Evolutionary conservation across 2,113 vertebrate genomes (phyloP), one percentile per base, ranked within the genome.

Genomic region (Odocoileus virginianus): DNA sequence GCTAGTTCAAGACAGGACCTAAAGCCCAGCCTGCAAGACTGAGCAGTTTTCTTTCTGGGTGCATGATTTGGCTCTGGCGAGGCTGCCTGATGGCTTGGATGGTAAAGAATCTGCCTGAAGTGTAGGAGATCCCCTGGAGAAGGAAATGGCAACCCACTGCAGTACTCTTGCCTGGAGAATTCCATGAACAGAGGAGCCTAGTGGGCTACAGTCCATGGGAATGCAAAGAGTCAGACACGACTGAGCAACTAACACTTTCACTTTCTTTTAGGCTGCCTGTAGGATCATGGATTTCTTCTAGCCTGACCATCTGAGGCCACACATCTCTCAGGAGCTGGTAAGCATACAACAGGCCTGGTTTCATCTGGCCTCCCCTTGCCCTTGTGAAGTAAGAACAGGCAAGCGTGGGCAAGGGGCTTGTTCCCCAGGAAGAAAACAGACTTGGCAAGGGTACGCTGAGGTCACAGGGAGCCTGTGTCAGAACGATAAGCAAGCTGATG

Each of bases 171-270:
- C 9, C 9, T 0, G 0, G 64, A 71, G 19, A 23, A 12, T 36
- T 23, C 19, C 19, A 71, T 6, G n/a, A n/a, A 36, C 64, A 71
- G 64, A 71, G 64, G 64, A 36, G n/a, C 19, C 64, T 71, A n/a
- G 64, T 71, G n/a, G 64, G 5, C n/a, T 36, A 71, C 1, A 36
- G 64, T 36, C 64, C 64, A 36, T 12, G n/a, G 64, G 64, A 36
- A 23, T 0, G 5, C n/a, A 21, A 36, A 36, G 9, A 71, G 64
- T 10, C n/a, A 8, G 64, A 36, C 64, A 21, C 0, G 2, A 11
- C 64, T 21, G 64, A 71, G n/a, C 64, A 71, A 11, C 19, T 71
- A 36, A 71, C 64, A 36, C n/a, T 36, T 71, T 36, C n/a, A 71
- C n/a, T 36, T 71, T 36, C 8, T 21, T 67, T 71, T 71, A 71